phyloP scores from a whole-genome alignment of 2,888 invertebrate genomes.

The Luperina nickerlii region DNA sequence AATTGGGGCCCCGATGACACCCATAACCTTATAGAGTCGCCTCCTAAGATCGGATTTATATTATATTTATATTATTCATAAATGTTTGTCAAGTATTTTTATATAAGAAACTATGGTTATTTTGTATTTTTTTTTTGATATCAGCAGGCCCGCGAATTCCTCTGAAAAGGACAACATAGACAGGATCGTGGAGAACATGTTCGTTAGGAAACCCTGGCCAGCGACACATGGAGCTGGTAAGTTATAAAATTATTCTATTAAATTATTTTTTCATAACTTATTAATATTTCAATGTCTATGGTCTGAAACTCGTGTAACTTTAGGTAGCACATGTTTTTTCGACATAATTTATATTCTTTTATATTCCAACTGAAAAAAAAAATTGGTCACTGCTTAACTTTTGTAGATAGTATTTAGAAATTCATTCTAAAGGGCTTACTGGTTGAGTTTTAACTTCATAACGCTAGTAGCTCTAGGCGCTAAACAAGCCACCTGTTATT shows the following conservation, averaged over 20 bases:
- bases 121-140: constrained; percentile 2
- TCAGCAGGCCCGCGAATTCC: constrained; percentile 81
- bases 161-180: constrained; percentile 91
- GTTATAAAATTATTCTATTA: constrained; percentile 34
- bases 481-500: too few relatives aligned
- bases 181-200: constrained; percentile 92
- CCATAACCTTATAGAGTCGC: background rate
- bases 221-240: constrained; percentile 81
- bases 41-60: too few relatives aligned
- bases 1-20: background rate
- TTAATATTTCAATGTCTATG: background rate
- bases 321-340: background rate
- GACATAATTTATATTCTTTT: background rate
- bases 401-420: background rate
- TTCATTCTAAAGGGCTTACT: background rate
- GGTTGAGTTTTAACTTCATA: background rate
- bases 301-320: background rate
- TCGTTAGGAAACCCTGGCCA: constrained; percentile 90
- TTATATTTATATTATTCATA: too few relatives aligned
- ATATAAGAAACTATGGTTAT: background rate
- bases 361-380: background rate
- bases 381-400: too few relatives aligned
- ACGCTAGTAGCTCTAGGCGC: too few relatives aligned
- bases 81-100: too few relatives aligned
- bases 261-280: background rate